A percentile compares a stretch with the other conserved stretches of the same genome.
Conservation (phyloP, 2,797 vertebrate species). For the Channa striata region DNA sequence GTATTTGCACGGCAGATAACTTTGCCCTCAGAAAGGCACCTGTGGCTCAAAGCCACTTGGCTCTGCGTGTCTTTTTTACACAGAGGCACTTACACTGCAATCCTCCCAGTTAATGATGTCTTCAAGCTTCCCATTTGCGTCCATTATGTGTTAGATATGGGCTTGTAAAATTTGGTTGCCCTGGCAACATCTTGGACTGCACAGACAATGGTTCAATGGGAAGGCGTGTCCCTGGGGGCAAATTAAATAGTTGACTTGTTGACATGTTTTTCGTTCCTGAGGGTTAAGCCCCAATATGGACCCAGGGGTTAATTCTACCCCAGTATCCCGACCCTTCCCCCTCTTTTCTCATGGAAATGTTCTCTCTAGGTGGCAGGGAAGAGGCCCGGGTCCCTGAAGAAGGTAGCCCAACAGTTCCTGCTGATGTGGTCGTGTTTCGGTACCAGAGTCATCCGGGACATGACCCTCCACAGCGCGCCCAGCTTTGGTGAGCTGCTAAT, state of each 20-base stretch:
- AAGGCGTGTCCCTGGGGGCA: slow-evolving; percentile 85
- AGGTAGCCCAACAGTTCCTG: slow-evolving; percentile 98
- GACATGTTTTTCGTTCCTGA: slow-evolving; percentile 88
- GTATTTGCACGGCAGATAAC: slow-evolving; percentile 35
- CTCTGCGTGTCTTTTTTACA: slow-evolving; percentile 61
- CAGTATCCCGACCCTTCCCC: slow-evolving; percentile 67
- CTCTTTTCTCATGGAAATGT: slow-evolving; percentile 87
- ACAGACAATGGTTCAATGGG: slow-evolving; percentile 86
- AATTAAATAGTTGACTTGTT: slow-evolving; percentile 91
- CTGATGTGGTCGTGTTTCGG: slow-evolving; percentile 99
- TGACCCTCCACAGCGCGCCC: slow-evolving; percentile 98
- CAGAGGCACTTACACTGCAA: slow-evolving; percentile 66
- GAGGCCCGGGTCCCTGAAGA: slow-evolving; percentile 95
- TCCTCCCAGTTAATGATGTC: slow-evolving; percentile 86
- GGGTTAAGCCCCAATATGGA: slow-evolving; percentile 83
- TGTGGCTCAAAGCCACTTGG: slow-evolving; percentile 55
- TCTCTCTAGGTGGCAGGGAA: slow-evolving; percentile 93
- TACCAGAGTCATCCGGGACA: slow-evolving; percentile 98
- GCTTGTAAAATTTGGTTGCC: slow-evolving; percentile 86
- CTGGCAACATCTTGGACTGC: slow-evolving; percentile 77
- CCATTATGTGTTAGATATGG: slow-evolving; percentile 87
- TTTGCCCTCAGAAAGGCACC: slow-evolving; percentile 49
- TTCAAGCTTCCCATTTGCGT: slow-evolving; percentile 85
- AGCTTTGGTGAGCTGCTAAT: slow-evolving; percentile 92
- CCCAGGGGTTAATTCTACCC: slow-evolving; percentile 82